phyloP scores from a whole-genome alignment of 2,888 invertebrate genomes.

The Campaea margaritaria region DNA sequence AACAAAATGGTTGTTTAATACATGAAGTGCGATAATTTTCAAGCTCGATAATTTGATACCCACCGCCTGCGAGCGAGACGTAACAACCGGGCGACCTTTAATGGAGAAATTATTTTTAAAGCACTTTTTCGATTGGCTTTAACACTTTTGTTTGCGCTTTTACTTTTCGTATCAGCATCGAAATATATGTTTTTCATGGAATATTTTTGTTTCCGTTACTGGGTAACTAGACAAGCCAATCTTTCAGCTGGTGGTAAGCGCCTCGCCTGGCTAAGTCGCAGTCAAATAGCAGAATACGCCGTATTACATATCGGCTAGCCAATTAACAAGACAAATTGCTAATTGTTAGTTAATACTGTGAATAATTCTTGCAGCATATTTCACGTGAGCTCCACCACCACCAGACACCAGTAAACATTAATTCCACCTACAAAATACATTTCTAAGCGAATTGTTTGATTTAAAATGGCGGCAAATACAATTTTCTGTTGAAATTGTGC shows the following conservation, averaged over 20 bases:
- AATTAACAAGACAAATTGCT: too few relatives aligned
- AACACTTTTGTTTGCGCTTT: background rate
- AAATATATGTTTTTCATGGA: too few relatives aligned
- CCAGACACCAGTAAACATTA: background rate
- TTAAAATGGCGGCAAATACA: slow-evolving; percentile 43
- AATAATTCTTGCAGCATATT: too few relatives aligned
- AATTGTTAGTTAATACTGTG: too few relatives aligned
- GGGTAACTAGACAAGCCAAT: too few relatives aligned
- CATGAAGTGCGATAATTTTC: slow-evolving; percentile 34
- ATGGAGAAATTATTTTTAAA: background rate
- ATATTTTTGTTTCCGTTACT: too few relatives aligned
- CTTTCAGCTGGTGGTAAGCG: too few relatives aligned
- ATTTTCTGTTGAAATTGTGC: slow-evolving; percentile 50
- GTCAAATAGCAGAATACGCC: too few relatives aligned
- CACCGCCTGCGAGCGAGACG: background rate
- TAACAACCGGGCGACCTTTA: background rate
- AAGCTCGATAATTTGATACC: slow-evolving; percentile 17
- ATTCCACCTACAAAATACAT: background rate
- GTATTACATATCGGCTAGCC: too few relatives aligned
- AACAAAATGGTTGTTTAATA: slow-evolving; percentile 34
- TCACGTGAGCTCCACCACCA: too few relatives aligned
- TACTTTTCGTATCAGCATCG: background rate
- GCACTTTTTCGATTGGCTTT: background rate
- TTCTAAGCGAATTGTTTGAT: slow-evolving; percentile 5
- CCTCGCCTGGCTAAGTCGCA: too few relatives aligned